A percentile compares a stretch with the other conserved stretches of the same genome.
phyloP scores from a whole-genome alignment of 2,888 invertebrate species.

The Monochamus alternatus region DNA sequence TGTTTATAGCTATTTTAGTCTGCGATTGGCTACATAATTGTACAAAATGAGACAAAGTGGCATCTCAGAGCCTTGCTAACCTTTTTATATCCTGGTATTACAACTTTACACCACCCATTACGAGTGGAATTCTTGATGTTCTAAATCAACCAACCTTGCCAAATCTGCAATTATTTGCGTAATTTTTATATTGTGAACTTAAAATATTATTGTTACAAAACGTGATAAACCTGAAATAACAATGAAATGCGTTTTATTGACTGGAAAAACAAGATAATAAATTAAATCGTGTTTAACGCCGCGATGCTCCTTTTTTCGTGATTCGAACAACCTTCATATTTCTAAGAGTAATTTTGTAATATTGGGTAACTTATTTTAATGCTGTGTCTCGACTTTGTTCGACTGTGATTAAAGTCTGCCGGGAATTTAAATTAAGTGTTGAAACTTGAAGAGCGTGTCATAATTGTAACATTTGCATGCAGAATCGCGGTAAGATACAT shows the following conservation, averaged over 20 bases:
- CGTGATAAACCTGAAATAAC: neutral
- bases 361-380: conserved; percentile 32
- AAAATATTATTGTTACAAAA: neutral
- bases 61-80: too few species aligned
- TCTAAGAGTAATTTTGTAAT: conserved; percentile 31
- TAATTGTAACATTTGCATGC: conserved; percentile 1
- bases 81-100: too few species aligned
- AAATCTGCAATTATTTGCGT: too few species aligned
- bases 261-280: conserved; percentile 6
- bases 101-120: too few species aligned
- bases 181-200: neutral
- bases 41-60: too few species aligned
- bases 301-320: conserved; percentile 43
- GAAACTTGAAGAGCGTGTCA: conserved; percentile 14
- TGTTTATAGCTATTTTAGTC: too few species aligned
- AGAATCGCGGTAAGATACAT: neutral
- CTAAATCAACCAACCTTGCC: too few species aligned
- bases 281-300: conserved; percentile 30
- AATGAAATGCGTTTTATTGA: neutral
- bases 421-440: conserved; percentile 20
- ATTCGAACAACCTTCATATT: conserved; percentile 38
- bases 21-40: too few species aligned
- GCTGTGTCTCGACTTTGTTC: neutral
- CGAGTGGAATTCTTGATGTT: too few species aligned
- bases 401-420: neutral